Evolutionary conservation across 2,113 vertebrate genomes (phyloP).

Genomic region (Crotalus viridis): DNA sequence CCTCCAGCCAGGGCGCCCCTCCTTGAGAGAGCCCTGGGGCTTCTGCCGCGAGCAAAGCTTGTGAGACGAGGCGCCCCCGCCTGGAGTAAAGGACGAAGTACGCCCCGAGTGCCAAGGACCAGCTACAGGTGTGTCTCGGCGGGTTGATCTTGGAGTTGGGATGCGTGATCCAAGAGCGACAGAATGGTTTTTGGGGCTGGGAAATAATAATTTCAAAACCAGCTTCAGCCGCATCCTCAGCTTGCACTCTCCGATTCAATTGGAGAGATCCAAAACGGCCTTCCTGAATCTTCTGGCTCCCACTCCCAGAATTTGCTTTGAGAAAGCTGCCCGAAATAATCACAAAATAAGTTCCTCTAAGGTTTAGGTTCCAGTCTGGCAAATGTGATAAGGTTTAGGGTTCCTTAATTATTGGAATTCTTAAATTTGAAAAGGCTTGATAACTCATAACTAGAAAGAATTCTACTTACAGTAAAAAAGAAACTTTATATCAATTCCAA

Average conservation of each 20-base stretch:
- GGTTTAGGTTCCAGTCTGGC: not conserved
- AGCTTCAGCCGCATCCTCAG: not conserved
- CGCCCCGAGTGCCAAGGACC: not conserved
- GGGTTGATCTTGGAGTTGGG: not conserved
- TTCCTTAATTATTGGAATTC: not conserved
- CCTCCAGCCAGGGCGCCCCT: conserved; percentile 64
- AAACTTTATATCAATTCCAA: not conserved
- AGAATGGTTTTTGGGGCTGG: not conserved
- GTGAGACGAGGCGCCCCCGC: conserved; percentile 41
- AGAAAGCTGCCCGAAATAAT: not conserved
- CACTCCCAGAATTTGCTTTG: not conserved
- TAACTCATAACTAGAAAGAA: not conserved
- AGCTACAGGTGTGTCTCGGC: not conserved
- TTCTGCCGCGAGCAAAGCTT: conserved; percentile 65
- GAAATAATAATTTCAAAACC: no score
- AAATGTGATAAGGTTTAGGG: not conserved
- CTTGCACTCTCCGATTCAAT: no score
- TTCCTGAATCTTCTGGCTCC: not conserved
- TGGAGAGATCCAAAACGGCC: not conserved
- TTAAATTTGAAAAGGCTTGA: not conserved
- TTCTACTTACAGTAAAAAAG: not conserved
- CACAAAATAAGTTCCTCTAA: not conserved
- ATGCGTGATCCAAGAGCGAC: not conserved
- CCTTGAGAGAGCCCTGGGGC: conserved; percentile 72
- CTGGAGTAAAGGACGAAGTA: not conserved